Base-by-base conservation (phyloP, 2,888 invertebrate genomes). In the Trichogramma evanescens region DNA sequence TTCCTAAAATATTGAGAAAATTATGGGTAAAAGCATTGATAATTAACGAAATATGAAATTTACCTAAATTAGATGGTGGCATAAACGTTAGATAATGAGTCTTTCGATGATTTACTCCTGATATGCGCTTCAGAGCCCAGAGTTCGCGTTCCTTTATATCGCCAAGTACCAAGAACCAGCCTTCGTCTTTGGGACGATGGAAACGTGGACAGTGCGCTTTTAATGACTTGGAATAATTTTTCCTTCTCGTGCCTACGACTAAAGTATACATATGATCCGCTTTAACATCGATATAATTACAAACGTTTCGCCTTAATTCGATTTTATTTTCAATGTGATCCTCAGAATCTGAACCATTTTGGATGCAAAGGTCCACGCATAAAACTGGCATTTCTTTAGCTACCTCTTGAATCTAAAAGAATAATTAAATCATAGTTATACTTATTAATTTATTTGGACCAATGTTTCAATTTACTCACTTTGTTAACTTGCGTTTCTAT, bases 131-230 rank as follows among this genome's bases (percentile, higher is more conserved):
- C 72, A 97, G 78, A 1, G 94, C 93, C 64, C 89, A 78, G 44
- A 97, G 81, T 70, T 95, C 91, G 39, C 83, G 82, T 1, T 80
- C 80, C 56, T 86, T 85, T 38, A 85, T 78, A 39, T 86, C 84
- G 3, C 95, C 96, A 6, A 98, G 80, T 0, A 94, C 84, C 2
- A 95, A 74, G 78, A 97, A 89, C 98, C 98, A 99, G 59, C 95
- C 93, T 76, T 97, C 97, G 73, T 92, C 93, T 80, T 97, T 98
- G 45, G 89, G 87, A 76, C 96, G 95, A 2, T 93, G 88, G 81
- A 94, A 98, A 64, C 87, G 86, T 0, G 93, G 91, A 63, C 93
- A 88, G 63, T 88, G 80, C n/a, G 89, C 91, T 68, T 81, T 80
- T 41, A 83, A 83, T 70, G 80, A 83, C 1, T 80, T 77, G 56